phyloP scores from a whole-genome alignment of 2,888 invertebrate genomes.

The Epirrhoe tristata region DNA sequence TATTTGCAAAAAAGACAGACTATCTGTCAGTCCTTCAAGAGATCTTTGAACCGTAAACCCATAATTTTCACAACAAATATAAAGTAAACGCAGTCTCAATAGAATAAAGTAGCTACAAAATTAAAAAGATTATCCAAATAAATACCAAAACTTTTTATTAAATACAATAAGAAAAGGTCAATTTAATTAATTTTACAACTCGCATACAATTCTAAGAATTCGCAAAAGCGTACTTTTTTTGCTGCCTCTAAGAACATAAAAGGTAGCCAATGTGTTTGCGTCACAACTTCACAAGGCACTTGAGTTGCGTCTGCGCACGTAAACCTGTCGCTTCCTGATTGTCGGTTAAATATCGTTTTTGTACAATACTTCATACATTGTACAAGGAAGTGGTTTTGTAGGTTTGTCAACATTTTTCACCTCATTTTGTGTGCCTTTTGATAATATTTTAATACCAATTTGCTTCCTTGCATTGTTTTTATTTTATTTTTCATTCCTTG shows the following conservation, averaged over 20 bases:
- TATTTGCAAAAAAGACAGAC: no score
- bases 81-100: no score
- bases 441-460: not conserved
- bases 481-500: not conserved
- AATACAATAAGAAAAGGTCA: no score
- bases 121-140: no score
- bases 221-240: not conserved
- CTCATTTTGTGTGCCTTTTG: constrained; percentile 6
- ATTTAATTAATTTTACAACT: not conserved
- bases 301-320: constrained; percentile 14
- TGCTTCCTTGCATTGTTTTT: constrained; percentile 3
- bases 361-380: not conserved
- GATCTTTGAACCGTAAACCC: no score
- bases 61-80: no score
- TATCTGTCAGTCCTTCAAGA: no score
- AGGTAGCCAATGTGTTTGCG: constrained; percentile 10
- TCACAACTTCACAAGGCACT: constrained; percentile 3
- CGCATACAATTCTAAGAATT: not conserved
- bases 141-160: no score
- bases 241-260: not conserved
- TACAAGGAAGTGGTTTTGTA: constrained; percentile 17
- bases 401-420: constrained; percentile 11
- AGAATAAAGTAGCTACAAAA: no score
- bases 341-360: constrained; percentile 19
- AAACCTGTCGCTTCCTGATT: constrained; percentile 19